A percentile compares a stretch with the other conserved stretches of the same genome.
These are phyloP conservation scores for Pterobdella sp. DNA, from an alignment of 2,888 invertebrate species.

Conservation along the genomic window DNA sequence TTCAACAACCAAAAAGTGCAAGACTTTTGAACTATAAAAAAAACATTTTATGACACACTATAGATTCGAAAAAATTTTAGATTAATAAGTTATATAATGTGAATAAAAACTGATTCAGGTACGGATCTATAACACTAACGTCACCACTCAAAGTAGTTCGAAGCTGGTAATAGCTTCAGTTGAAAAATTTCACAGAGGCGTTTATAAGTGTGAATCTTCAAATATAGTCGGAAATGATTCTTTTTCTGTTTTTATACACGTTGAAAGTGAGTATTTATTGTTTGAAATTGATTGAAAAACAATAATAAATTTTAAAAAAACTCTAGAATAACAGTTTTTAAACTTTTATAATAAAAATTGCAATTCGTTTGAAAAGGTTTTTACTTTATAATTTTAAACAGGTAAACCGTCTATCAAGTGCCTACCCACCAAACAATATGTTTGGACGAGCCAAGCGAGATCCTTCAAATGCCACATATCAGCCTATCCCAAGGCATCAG, in stretches of 20 bases:
- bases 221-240: conserved; percentile 23
- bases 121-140: background rate
- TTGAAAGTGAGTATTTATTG: conserved; percentile 26
- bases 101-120: background rate
- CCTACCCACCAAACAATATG: conserved; percentile 26
- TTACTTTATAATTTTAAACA: conserved; percentile 1
- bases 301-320: background rate
- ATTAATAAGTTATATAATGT: too few relatives aligned
- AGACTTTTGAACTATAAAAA: background rate
- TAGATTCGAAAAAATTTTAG: background rate
- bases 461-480: conserved; percentile 33
- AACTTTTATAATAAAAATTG: background rate
- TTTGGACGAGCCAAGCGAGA: conserved; percentile 34
- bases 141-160: background rate
- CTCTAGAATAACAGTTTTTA: background rate
- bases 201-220: conserved; percentile 16
- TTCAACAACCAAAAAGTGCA: background rate
- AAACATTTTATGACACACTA: background rate
- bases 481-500: conserved; percentile 33
- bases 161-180: conserved; percentile 24
- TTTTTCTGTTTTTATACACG: conserved; percentile 1
- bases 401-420: conserved; percentile 24
- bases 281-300: background rate
- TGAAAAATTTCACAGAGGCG: conserved; percentile 17
- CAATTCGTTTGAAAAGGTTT: background rate